Conservation (phyloP, 1,140 invertebrate species). For the Brachionus plicatilis region DNA sequence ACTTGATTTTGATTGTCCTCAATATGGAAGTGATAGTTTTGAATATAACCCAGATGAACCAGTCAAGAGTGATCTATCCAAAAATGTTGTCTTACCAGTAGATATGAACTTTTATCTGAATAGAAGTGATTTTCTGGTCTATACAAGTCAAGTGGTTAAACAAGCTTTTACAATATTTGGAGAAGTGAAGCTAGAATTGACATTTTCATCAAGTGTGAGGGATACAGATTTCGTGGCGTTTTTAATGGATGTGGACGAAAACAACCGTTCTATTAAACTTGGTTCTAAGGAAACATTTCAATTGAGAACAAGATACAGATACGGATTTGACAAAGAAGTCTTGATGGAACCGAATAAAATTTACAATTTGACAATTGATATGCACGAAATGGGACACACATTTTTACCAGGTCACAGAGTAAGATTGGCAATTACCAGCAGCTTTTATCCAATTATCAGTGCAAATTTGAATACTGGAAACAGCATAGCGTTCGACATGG, state of each 20-base stretch:
- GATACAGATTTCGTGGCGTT: conserved; percentile 22
- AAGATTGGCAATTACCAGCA: not conserved
- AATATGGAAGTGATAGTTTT: not conserved
- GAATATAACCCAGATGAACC: not conserved
- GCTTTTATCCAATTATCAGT: not conserved
- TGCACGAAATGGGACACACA: not conserved
- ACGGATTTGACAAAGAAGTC: conserved; percentile 1
- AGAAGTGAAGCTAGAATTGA: not conserved
- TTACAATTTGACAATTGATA: not conserved
- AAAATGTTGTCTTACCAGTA: not conserved
- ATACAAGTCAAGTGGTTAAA: not conserved
- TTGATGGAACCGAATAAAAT: conserved; percentile 3
- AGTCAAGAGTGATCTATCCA: not conserved
- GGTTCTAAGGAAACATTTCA: not conserved
- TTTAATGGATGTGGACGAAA: not conserved
- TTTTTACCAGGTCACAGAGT: conserved; percentile 19
- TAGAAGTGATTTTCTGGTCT: not conserved
- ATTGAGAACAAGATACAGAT: conserved; percentile 19
- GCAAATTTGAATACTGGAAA: conserved; percentile 8
- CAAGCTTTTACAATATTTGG: not conserved
- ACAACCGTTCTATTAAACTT: not conserved
- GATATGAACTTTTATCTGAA: not conserved
- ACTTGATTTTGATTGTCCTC: not conserved
- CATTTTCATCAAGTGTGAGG: not conserved
- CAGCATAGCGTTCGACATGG: not conserved